Evolutionary conservation across 2,797 vertebrate genomes (phyloP).

Genomic region (Rhyacichthys aspro): DNA sequence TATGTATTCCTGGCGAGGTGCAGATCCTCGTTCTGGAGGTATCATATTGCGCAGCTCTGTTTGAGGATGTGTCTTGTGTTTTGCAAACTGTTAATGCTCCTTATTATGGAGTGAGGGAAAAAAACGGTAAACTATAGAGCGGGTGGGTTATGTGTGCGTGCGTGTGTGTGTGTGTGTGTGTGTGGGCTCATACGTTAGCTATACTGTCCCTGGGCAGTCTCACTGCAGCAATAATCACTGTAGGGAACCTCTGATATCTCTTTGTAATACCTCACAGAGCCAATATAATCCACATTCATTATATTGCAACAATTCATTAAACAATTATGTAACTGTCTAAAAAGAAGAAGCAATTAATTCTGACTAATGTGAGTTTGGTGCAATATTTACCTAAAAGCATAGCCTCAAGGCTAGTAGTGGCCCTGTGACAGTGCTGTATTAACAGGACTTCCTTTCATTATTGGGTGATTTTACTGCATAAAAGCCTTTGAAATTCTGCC

Average conservation of each 20-base stretch:
- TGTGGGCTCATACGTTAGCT: slow-evolving; percentile 73
- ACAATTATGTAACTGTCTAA: slow-evolving; percentile 52
- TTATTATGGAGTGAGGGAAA: slow-evolving; percentile 42
- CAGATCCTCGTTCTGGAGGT: slow-evolving; percentile 72
- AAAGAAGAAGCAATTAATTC: slow-evolving; percentile 46
- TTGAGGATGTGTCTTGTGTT: slow-evolving; percentile 49
- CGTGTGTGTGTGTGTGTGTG: slow-evolving; percentile 39
- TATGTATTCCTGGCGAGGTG: slow-evolving; percentile 99
- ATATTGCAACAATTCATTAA: slow-evolving; percentile 54
- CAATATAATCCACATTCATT: slow-evolving; percentile 69
- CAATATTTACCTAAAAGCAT: slow-evolving; percentile 19
- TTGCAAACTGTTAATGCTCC: slow-evolving; percentile 52
- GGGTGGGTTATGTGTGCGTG: slow-evolving; percentile 6
- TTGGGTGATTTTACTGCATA: slow-evolving; percentile 73
- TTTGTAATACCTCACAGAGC: slow-evolving; percentile 71
- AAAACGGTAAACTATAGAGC: slow-evolving; percentile 24
- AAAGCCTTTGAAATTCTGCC: slow-evolving; percentile 64
- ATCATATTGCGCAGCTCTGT: slow-evolving; percentile 43
- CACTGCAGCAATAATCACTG: slow-evolving; percentile 77
- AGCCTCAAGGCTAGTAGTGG: slow-evolving; percentile 26
- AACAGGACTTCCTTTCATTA: slow-evolving; percentile 68
- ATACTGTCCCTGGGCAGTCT: slow-evolving; percentile 80
- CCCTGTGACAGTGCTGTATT: slow-evolving; percentile 51
- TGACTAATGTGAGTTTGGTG: slow-evolving; percentile 19
- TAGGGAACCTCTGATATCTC: slow-evolving; percentile 71